These are phyloP conservation scores for Pheosia gnoma DNA, from an alignment of 2,888 invertebrate species.

Conservation along the genomic window DNA sequence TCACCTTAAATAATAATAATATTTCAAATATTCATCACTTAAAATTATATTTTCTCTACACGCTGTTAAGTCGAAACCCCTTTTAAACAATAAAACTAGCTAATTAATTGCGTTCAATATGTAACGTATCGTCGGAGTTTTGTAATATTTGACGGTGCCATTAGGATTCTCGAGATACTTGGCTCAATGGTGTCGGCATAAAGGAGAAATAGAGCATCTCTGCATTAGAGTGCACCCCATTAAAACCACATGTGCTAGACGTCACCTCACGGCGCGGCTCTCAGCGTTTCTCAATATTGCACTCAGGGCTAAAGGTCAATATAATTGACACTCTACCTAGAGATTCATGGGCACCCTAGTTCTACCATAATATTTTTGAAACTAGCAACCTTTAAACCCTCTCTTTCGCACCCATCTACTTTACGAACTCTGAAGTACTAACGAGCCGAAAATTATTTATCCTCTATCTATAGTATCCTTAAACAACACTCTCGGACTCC, in stretches of 20 bases:
- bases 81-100: background rate
- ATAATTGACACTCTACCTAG: background rate
- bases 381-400: too few species aligned
- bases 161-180: slow-evolving; percentile 54
- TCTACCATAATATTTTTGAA: too few species aligned
- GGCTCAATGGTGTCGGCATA: slow-evolving; percentile 50
- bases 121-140: background rate
- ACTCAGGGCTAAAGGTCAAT: slow-evolving; percentile 14
- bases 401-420: too few species aligned
- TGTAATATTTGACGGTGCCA: slow-evolving; percentile 7
- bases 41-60: too few species aligned
- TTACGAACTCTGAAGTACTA: too few species aligned
- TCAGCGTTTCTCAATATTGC: slow-evolving; percentile 51
- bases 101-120: slow-evolving; percentile 17
- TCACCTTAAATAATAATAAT: too few species aligned
- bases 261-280: slow-evolving; percentile 56
- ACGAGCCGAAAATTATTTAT: too few species aligned
- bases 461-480: too few species aligned
- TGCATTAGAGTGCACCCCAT: slow-evolving; percentile 76
- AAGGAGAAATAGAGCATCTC: slow-evolving; percentile 64
- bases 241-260: slow-evolving; percentile 76
- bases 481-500: too few species aligned
- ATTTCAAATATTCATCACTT: too few species aligned
- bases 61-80: slow-evolving; percentile 1
- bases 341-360: background rate